Base-by-base conservation (phyloP, 2,113 vertebrate species). In the Pelobates fuscus region DNA sequence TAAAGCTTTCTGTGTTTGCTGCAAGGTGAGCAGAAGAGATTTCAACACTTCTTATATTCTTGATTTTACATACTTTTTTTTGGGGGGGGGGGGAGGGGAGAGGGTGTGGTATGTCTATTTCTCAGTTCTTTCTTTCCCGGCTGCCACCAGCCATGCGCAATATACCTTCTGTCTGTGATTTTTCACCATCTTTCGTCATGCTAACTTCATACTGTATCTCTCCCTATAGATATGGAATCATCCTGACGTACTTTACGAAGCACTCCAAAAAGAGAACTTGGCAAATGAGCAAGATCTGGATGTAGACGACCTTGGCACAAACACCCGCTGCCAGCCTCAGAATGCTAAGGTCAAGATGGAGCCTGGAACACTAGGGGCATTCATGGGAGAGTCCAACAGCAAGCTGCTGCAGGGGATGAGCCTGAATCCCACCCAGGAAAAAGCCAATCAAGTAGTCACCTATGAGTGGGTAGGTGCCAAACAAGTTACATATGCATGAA, bases 1-100 rank as follows among this genome's bases (percentile, higher is more conserved):
- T 60, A 99, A 98, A 86, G 97, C 97, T 54, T 99, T 98, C 84
- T 99, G 97, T 41, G 97, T 99, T 27, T 99, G 97, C 81, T 99
- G 97, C 82, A 99, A 99, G 94, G 97, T 99, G 77, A 3, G 86
- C 82, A n/a, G n/a, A n/a, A n/a, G n/a, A n/a, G n/a, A n/a, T n/a
- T n/a, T n/a, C n/a, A 67, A 77, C 17, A 17, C 20, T 2, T 6
- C 12, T n/a, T n/a, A n/a, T n/a, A n/a, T n/a, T n/a, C n/a, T n/a
- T n/a, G n/a, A n/a, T n/a, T n/a, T n/a, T n/a, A n/a, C n/a, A n/a
- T 23, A n/a, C n/a, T n/a, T n/a, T n/a, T n/a, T n/a, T n/a, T n/a
- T n/a, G n/a, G n/a, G n/a, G n/a, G n/a, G n/a, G n/a, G n/a, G n/a
- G n/a, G n/a, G n/a, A n/a, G n/a, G n/a, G n/a, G n/a, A n/a, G n/a